Percentiles rank a stretch among this genome's conserved stretches.
These are phyloP conservation scores for Agriopis leucophaearia DNA, from an alignment of 2,888 invertebrate species.

Conservation along the genomic window DNA sequence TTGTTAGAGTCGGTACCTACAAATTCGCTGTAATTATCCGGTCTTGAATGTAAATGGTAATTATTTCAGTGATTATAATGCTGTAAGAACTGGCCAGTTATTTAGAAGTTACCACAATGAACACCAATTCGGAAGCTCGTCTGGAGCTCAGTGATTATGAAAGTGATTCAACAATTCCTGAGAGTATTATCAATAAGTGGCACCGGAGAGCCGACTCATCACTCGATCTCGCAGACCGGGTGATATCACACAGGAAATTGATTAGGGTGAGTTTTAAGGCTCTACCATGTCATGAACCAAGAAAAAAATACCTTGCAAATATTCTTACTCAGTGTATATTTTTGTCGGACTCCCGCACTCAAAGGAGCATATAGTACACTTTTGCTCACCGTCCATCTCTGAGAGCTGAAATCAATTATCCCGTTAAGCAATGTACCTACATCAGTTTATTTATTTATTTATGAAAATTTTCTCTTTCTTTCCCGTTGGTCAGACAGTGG, in stretches of 20 bases:
- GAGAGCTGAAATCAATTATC: too few species aligned
- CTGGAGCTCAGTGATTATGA: constrained; percentile 45
- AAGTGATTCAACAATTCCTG: constrained; percentile 41
- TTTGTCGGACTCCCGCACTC: too few species aligned
- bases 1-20: neutral
- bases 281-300: neutral
- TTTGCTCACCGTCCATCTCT: too few species aligned
- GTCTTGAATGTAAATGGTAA: neutral
- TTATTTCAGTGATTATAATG: constrained; percentile 32
- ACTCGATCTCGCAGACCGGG: constrained; percentile 50
- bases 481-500: too few species aligned
- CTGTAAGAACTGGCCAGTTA: constrained; percentile 12
- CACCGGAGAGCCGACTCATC: constrained; percentile 40
- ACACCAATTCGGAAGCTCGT: constrained; percentile 45
- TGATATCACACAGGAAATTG: constrained; percentile 71
- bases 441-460: too few species aligned
- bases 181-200: constrained; percentile 46
- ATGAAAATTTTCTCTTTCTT: too few species aligned
- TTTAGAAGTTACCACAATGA: constrained; percentile 36
- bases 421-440: too few species aligned
- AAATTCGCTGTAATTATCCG: neutral
- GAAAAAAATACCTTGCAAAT: neutral
- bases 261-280: constrained; percentile 64
- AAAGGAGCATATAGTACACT: too few species aligned
- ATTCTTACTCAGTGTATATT: too few species aligned